Evolutionary conservation across 2,113 vertebrate genomes (phyloP).

Genomic region (Romanogobio albipinnatus): DNA sequence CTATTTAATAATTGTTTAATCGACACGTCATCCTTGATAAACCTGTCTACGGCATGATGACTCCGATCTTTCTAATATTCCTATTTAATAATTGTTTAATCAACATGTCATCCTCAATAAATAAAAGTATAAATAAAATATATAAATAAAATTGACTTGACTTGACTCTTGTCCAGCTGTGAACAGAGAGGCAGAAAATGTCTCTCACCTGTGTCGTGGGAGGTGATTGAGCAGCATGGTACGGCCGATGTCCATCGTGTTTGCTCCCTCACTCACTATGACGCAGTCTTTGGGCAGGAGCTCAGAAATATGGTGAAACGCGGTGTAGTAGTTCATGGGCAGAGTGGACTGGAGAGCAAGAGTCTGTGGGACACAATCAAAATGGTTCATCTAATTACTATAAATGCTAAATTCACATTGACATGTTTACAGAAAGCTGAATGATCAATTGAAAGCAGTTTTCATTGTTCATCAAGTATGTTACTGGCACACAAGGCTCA

Average conservation of each 20-base stretch:
- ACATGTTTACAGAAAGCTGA: background rate
- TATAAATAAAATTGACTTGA: no score
- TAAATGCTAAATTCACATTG: background rate
- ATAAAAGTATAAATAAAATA: no score
- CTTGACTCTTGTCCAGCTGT: background rate
- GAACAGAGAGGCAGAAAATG: background rate
- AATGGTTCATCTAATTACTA: background rate
- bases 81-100: no score
- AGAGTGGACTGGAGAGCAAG: constrained; percentile 77
- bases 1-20: no score
- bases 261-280: constrained; percentile 94
- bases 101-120: no score
- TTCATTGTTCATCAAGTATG: background rate
- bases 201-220: constrained; percentile 86
- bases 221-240: constrained; percentile 90
- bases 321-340: constrained; percentile 96
- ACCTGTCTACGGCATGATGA: no score
- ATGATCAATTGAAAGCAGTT: background rate
- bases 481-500: constrained; percentile 55
- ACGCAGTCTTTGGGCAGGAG: constrained; percentile 88
- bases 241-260: constrained; percentile 98
- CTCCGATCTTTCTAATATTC: no score
- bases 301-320: constrained; percentile 86
- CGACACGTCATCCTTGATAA: no score
- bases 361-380: constrained; percentile 66